phyloP scores from a whole-genome alignment of 2,797 vertebrate species.

The Crocodylus rhombifer region DNA sequence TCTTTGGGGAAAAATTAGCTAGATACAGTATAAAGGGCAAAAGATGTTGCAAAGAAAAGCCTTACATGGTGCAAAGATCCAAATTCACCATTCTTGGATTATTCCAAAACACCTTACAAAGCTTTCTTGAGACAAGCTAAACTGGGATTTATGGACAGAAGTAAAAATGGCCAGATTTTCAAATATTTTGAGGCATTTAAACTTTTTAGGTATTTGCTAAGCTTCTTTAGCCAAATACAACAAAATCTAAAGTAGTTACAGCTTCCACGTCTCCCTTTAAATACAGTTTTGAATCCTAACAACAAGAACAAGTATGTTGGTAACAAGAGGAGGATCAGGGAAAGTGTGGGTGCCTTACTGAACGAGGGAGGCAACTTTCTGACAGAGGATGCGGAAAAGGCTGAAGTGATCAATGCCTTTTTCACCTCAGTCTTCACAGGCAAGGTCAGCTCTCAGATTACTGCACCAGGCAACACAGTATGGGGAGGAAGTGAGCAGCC shows the following conservation, averaged over 20 bases:
- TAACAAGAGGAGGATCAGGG: too few species aligned
- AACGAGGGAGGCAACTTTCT: too few species aligned
- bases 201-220: neutral
- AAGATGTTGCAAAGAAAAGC: neutral
- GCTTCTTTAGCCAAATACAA: neutral
- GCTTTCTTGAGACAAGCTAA: neutral
- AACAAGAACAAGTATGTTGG: too few species aligned
- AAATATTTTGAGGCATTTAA: neutral
- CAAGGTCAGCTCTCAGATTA: too few species aligned
- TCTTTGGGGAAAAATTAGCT: neutral
- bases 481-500: too few species aligned
- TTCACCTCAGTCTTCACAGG: too few species aligned
- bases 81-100: neutral
- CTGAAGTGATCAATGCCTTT: too few species aligned
- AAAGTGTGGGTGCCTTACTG: too few species aligned
- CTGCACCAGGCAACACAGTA: too few species aligned
- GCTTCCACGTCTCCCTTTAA: too few species aligned
- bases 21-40: neutral
- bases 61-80: neutral
- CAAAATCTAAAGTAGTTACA: neutral
- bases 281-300: too few species aligned
- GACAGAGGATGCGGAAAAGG: too few species aligned
- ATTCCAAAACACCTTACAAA: neutral
- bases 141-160: neutral
- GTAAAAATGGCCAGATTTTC: neutral